Conservation (phyloP, 2,113 vertebrate species). For the Halichoeres trimaculatus region DNA sequence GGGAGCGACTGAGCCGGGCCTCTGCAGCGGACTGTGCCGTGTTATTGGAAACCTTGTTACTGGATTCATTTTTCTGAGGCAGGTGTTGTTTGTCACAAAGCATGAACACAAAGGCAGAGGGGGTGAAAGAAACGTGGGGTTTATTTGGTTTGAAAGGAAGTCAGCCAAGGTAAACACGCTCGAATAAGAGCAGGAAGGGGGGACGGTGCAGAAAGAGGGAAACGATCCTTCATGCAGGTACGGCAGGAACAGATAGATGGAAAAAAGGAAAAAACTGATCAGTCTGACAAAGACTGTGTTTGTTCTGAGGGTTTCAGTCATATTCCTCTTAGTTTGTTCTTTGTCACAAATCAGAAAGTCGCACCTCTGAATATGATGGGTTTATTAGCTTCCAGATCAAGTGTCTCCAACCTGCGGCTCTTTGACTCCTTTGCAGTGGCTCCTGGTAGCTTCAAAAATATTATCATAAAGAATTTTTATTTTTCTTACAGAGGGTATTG, state of each 20-base stretch:
- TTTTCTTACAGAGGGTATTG: no score
- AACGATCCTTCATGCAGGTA: not conserved
- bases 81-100: not conserved
- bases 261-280: not conserved
- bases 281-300: not conserved
- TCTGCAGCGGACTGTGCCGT: not conserved
- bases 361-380: no score
- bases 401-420: no score
- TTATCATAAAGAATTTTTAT: no score
- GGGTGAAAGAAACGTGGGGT: not conserved
- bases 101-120: not conserved
- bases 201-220: not conserved
- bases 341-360: no score
- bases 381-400: no score
- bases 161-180: not conserved
- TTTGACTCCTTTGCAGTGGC: no score
- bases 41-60: slow-evolving; percentile 8
- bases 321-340: no score
- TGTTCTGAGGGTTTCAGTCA: not conserved
- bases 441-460: no score
- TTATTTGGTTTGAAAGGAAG: not conserved
- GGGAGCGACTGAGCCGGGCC: slow-evolving; percentile 1
- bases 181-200: not conserved
- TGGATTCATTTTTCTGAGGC: not conserved
- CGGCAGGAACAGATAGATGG: not conserved